A percentile compares a stretch with the other conserved stretches of the same genome.
Conservation (phyloP, 1,140 invertebrate genomes). For the Agrilus planipennis region DNA sequence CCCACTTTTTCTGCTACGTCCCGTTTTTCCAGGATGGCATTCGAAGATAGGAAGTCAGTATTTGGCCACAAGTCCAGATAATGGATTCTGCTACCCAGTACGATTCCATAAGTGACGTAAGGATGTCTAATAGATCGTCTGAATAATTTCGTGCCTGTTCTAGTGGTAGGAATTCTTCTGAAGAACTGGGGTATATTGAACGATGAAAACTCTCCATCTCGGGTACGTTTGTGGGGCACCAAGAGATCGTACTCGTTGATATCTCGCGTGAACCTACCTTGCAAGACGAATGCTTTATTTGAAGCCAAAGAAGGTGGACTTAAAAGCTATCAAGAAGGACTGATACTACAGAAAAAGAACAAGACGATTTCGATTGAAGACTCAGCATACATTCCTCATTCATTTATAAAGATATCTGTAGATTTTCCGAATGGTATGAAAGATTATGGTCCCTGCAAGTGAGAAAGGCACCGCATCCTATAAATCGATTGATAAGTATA, state of each 20-base stretch:
- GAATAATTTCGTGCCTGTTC: conserved; percentile 16
- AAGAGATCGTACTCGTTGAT: conserved; percentile 36
- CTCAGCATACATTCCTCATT: too few relatives aligned
- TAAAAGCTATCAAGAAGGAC: too few relatives aligned
- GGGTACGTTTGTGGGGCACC: conserved; percentile 37
- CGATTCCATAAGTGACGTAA: conserved; percentile 38
- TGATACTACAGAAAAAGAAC: too few relatives aligned
- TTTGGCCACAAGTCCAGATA: conserved; percentile 42
- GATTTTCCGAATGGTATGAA: too few relatives aligned
- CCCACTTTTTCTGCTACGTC: conserved; percentile 17
- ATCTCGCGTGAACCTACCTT: conserved; percentile 37
- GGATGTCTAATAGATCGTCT: conserved; percentile 4
- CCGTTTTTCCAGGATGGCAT: conserved; percentile 42
- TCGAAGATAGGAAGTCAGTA: conserved; percentile 41
- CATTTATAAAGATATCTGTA: too few relatives aligned
- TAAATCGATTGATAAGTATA: too few relatives aligned
- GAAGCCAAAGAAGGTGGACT: too few relatives aligned
- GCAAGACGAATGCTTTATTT: conserved; percentile 4
- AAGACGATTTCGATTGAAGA: too few relatives aligned
- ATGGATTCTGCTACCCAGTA: conserved; percentile 34
- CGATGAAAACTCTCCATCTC: conserved; percentile 36
- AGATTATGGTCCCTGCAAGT: too few relatives aligned
- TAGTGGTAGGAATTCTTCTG: too few relatives aligned
- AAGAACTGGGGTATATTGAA: conserved; percentile 37
- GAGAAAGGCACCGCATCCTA: too few relatives aligned